Conservation (phyloP, 1,140 invertebrate species). For the Drosophila rufa region DNA sequence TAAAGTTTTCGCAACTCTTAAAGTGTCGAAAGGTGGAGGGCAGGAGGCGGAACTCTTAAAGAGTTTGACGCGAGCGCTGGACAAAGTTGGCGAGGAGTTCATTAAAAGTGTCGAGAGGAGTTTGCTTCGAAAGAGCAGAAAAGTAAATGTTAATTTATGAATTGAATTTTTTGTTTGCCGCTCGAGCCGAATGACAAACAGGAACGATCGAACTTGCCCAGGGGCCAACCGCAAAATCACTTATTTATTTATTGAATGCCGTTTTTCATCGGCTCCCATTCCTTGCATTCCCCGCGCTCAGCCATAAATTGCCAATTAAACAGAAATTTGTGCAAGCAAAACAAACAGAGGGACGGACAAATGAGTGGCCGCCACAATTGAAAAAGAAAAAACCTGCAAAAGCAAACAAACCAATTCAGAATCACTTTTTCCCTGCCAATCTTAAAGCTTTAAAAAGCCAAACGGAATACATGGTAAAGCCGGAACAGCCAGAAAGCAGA, state of each 20-base stretch:
- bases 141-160: constrained; percentile 51
- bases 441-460: constrained; percentile 42
- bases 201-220: constrained; percentile 36
- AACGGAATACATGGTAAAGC: constrained; percentile 30
- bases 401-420: constrained; percentile 29
- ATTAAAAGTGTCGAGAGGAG: constrained; percentile 38
- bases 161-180: constrained; percentile 26
- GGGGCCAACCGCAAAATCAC: constrained; percentile 34
- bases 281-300: constrained; percentile 2
- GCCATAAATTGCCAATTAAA: constrained; percentile 67
- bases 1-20: constrained; percentile 53
- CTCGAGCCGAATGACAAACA: constrained; percentile 29
- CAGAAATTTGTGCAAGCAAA: constrained; percentile 66
- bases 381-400: constrained; percentile 44
- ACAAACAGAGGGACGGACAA: constrained; percentile 38
- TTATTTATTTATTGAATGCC: constrained; percentile 55
- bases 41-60: constrained; percentile 2
- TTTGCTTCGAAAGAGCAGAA: constrained; percentile 3
- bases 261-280: not conserved
- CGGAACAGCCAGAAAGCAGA: constrained; percentile 44
- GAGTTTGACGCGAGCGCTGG: constrained; percentile 15
- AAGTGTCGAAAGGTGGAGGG: constrained; percentile 44
- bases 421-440: constrained; percentile 8
- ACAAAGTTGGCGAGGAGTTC: constrained; percentile 44
- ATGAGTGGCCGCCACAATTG: constrained; percentile 47